Evolutionary conservation across 2,113 vertebrate genomes (phyloP).

Genomic region (Porphyrio hochstetteri): DNA sequence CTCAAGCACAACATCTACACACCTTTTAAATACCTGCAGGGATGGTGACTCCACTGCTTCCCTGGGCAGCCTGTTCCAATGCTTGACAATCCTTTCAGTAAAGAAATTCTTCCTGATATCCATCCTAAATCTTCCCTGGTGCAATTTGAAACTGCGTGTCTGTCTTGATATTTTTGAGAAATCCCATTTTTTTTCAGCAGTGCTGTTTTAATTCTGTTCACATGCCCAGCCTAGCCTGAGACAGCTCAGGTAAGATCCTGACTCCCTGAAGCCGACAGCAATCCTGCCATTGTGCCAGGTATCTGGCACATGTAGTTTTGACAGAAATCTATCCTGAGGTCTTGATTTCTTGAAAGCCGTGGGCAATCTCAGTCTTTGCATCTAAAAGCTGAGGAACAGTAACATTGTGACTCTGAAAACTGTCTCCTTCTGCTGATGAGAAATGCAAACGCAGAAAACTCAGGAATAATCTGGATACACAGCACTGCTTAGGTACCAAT

Average conservation of each 20-base stretch:
- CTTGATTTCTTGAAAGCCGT: not conserved
- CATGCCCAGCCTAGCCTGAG: not conserved
- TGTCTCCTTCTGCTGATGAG: not conserved
- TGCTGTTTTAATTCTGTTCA: constrained; percentile 7
- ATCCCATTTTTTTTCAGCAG: not conserved
- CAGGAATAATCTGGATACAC: constrained; percentile 7
- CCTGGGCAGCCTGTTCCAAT: too few relatives aligned
- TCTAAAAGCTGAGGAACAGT: not conserved
- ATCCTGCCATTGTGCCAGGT: not conserved
- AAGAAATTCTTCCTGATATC: too few relatives aligned
- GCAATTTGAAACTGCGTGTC: not conserved
- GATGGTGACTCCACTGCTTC: too few relatives aligned
- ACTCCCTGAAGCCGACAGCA: not conserved
- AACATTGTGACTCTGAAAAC: not conserved
- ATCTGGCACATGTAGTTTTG: not conserved
- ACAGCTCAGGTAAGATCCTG: not conserved
- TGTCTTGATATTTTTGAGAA: not conserved
- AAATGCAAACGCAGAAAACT: not conserved
- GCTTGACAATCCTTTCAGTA: too few relatives aligned
- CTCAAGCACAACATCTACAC: too few relatives aligned
- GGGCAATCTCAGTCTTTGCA: not conserved
- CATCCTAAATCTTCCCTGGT: too few relatives aligned
- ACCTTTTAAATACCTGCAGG: too few relatives aligned
- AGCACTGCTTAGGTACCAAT: not conserved
- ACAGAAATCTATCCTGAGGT: constrained; percentile 19